phyloP scores from a whole-genome alignment of 2,797 vertebrate species.

The Staurois parvus region DNA sequence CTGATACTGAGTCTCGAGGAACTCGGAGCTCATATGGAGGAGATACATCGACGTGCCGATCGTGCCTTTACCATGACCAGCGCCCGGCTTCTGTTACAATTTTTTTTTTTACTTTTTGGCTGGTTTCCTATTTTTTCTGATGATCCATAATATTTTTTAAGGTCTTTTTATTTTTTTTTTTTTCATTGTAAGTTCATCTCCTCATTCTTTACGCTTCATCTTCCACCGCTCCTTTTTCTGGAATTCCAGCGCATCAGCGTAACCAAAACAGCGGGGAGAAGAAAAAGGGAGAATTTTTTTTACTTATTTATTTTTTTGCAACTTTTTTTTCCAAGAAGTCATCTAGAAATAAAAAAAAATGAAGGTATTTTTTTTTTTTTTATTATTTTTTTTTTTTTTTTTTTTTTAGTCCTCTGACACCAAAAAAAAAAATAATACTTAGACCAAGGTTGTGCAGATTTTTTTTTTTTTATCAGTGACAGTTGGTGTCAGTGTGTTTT shows the following conservation, averaged over 20 bases:
- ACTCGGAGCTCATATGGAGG: conserved; percentile 14
- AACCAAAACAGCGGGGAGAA: background rate
- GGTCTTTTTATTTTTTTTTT: conserved; percentile 25
- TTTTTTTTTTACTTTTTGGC: conserved; percentile 36
- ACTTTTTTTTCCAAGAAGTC: no score
- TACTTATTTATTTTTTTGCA: no score
- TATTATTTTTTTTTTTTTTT: no score
- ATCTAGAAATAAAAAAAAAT: no score
- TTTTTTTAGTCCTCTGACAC: no score
- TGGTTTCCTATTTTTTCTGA: conserved; percentile 15
- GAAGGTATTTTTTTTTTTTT: no score
- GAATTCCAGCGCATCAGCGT: conserved; percentile 12
- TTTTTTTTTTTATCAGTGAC: no score
- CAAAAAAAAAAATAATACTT: no score
- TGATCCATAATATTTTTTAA: conserved; percentile 50
- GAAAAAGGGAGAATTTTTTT: no score
- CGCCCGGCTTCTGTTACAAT: conserved; percentile 51
- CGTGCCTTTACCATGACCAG: conserved; percentile 57
- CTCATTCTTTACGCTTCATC: conserved; percentile 1
- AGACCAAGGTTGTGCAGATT: no score
- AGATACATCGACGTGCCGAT: conserved; percentile 28
- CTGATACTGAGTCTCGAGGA: no score
- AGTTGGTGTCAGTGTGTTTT: no score
- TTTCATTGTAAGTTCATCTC: conserved; percentile 31
- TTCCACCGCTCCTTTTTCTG: background rate